phyloP scores from a whole-genome alignment of 2,888 invertebrate species.

The Pyrrhia umbra region DNA sequence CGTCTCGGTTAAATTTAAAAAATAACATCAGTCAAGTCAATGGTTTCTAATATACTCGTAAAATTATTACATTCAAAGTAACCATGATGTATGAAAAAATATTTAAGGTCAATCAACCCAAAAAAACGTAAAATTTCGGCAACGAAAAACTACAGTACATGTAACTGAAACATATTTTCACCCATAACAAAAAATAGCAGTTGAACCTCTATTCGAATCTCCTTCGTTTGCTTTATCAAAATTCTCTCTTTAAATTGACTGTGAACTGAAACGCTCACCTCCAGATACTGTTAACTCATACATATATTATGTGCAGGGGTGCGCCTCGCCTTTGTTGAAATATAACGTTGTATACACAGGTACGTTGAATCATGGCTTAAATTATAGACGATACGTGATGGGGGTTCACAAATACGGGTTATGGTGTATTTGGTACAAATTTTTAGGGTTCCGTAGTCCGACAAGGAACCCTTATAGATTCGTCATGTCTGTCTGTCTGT shows the following conservation, averaged over 20 bases:
- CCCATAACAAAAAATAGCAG: slow-evolving; percentile 22
- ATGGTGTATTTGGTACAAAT: not conserved
- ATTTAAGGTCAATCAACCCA: no score
- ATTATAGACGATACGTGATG: slow-evolving; percentile 26
- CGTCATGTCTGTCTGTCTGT: no score
- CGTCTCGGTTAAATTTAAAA: no score
- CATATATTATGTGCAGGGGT: slow-evolving; percentile 8
- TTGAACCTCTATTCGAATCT: slow-evolving; percentile 2
- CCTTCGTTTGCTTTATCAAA: slow-evolving; percentile 12
- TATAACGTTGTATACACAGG: slow-evolving; percentile 27
- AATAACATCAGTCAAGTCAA: no score
- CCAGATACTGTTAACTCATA: slow-evolving; percentile 14
- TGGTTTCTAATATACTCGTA: no score
- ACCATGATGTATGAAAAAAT: no score
- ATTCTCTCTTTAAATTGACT: slow-evolving; percentile 8
- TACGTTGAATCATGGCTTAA: not conserved
- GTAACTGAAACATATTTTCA: slow-evolving; percentile 7
- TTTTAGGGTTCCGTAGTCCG: no score
- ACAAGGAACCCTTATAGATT: no score
- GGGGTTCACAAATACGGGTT: slow-evolving; percentile 8
- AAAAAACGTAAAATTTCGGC: slow-evolving; percentile 2
- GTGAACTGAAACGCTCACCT: not conserved
- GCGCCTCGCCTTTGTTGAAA: slow-evolving; percentile 10
- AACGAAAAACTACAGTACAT: not conserved
- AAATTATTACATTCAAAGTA: no score